A percentile compares a stretch with the other conserved stretches of the same genome.
These are phyloP conservation scores for Papilio machaon DNA, from an alignment of 1,140 invertebrate species.

Conservation along the genomic window DNA sequence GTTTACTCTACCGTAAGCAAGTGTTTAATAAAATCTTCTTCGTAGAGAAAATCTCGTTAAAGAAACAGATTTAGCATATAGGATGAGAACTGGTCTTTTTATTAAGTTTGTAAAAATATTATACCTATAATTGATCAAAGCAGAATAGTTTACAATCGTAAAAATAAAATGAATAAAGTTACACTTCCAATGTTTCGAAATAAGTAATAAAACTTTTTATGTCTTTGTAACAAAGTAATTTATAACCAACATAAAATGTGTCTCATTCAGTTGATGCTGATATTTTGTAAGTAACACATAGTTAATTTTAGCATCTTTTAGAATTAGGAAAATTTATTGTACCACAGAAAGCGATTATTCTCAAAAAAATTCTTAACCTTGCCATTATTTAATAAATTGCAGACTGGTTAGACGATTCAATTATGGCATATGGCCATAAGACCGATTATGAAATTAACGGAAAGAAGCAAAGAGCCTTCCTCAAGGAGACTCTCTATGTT, in stretches of 20 bases:
- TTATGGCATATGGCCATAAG: too few relatives aligned
- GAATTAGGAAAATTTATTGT: not conserved
- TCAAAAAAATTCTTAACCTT: not conserved
- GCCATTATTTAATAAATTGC: too few relatives aligned
- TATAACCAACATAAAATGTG: constrained; percentile 19
- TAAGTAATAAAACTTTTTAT: not conserved
- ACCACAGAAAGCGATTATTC: not conserved
- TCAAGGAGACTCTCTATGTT: too few relatives aligned
- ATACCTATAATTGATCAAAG: not conserved
- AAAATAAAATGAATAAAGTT: not conserved
- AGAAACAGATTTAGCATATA: too few relatives aligned
- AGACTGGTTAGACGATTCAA: not conserved
- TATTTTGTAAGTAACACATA: constrained; percentile 29
- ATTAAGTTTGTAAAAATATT: too few relatives aligned
- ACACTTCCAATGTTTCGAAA: not conserved
- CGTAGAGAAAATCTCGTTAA: too few relatives aligned
- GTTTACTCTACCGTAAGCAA: too few relatives aligned
- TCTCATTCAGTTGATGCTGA: constrained; percentile 23
- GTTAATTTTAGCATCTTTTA: not conserved
- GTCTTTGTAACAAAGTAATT: constrained; percentile 11
- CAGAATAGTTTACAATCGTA: not conserved
- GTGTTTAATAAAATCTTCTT: too few relatives aligned
- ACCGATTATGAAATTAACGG: too few relatives aligned
- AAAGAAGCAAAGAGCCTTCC: too few relatives aligned
- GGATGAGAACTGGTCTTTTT: too few relatives aligned